Evolutionary conservation across 2,113 vertebrate species (phyloP).

Genomic region (Lepisosteus osseus): DNA sequence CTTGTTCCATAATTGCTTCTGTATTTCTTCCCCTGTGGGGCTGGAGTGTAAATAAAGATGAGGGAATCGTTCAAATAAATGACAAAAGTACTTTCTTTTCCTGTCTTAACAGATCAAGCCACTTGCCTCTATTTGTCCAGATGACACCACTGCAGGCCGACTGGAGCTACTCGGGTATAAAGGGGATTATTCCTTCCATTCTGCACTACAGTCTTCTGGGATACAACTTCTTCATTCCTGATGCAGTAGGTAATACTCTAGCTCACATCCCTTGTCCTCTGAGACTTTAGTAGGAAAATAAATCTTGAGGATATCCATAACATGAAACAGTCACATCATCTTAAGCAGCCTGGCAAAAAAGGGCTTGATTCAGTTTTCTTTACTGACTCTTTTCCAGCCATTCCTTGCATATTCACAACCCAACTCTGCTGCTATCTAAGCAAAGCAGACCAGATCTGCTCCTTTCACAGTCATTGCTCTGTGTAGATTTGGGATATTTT

Average conservation of each 20-base stretch:
- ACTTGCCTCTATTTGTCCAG: slow-evolving; percentile 74
- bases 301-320: no score
- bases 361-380: no score
- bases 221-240: slow-evolving; percentile 90
- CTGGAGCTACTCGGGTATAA: slow-evolving; percentile 78
- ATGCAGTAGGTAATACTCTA: slow-evolving; percentile 77
- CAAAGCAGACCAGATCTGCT: no score
- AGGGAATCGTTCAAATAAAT: not conserved
- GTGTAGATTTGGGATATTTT: no score
- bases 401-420: not conserved
- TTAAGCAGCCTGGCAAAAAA: not conserved
- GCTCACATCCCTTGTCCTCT: slow-evolving; percentile 5
- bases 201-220: slow-evolving; percentile 86
- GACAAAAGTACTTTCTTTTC: not conserved
- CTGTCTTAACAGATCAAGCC: slow-evolving; percentile 62
- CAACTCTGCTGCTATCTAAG: not conserved
- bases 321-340: no score
- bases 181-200: slow-evolving; percentile 79
- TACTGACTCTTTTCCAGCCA: not conserved
- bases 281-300: no score
- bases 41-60: no score
- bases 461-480: no score
- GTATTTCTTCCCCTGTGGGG: no score
- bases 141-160: slow-evolving; percentile 72
- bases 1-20: no score